A percentile compares a stretch with the other conserved stretches of the same genome.
Evolutionary conservation across 1,140 invertebrate species (phyloP).

Genomic region (Ptiloglossa arizonensis): DNA sequence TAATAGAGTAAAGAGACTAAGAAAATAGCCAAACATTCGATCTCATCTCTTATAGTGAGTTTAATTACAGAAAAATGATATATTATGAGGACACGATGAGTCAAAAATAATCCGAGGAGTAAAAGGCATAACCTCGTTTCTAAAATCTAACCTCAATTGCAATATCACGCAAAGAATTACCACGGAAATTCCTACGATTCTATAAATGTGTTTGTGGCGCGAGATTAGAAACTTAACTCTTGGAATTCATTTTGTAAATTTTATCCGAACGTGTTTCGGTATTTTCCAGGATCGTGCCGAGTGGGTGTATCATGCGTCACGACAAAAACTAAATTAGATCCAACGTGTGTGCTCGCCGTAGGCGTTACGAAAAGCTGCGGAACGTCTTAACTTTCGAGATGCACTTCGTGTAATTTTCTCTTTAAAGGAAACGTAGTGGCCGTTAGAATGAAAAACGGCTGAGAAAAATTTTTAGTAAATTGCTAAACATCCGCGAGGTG

Average conservation of each 20-base stretch:
- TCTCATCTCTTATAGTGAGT: too few species aligned
- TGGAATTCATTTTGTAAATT: conserved; percentile 43
- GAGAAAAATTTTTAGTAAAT: conserved; percentile 2
- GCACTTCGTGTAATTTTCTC: conserved; percentile 14
- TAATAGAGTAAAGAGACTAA: too few species aligned
- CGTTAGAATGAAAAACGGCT: neutral
- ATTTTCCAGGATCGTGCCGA: too few species aligned
- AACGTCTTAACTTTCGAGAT: conserved; percentile 16
- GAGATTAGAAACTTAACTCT: neutral
- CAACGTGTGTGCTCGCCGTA: conserved; percentile 7
- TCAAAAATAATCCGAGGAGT: too few species aligned
- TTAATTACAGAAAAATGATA: too few species aligned
- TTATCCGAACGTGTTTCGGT: conserved; percentile 33
- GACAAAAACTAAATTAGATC: conserved; percentile 65
- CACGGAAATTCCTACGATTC: too few species aligned
- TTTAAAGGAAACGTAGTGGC: neutral
- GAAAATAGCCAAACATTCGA: too few species aligned
- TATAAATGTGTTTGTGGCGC: too few species aligned
- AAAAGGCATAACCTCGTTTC: too few species aligned
- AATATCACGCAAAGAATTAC: too few species aligned
- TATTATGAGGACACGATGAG: too few species aligned
- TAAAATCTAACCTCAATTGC: too few species aligned
- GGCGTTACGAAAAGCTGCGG: neutral
- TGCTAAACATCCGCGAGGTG: neutral
- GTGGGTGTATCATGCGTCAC: conserved; percentile 57